These are phyloP conservation scores for Noctua janthe DNA, from an alignment of 2,888 invertebrate genomes.

Conservation along the genomic window DNA sequence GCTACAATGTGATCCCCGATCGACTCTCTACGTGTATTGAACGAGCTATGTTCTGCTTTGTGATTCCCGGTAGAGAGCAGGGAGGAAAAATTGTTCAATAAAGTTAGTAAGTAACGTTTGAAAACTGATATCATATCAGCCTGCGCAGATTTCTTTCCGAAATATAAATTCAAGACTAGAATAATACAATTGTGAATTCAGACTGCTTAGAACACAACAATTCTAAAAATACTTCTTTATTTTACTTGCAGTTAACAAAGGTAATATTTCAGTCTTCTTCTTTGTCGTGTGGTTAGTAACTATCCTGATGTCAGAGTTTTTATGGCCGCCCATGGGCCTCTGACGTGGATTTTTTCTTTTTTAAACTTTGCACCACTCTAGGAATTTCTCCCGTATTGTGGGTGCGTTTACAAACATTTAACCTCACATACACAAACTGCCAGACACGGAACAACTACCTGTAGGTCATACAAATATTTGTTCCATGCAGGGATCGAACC, in stretches of 20 bases:
- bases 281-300: too few relatives aligned
- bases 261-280: neutral
- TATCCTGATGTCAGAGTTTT: too few relatives aligned
- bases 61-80: conserved; percentile 40
- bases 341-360: too few relatives aligned
- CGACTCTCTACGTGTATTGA: conserved; percentile 43
- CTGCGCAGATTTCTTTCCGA: neutral
- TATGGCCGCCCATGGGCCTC: too few relatives aligned
- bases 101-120: neutral
- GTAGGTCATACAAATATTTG: too few relatives aligned
- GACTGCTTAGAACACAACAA: neutral
- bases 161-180: neutral
- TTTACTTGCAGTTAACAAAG: neutral
- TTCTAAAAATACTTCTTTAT: neutral
- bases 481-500: too few relatives aligned
- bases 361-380: too few relatives aligned
- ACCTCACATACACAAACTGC: too few relatives aligned
- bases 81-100: conserved; percentile 51
- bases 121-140: neutral
- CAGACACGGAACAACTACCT: too few relatives aligned
- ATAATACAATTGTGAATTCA: neutral
- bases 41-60: conserved; percentile 46
- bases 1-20: conserved; percentile 62
- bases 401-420: too few relatives aligned
- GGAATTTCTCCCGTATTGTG: too few relatives aligned